phyloP scores from a whole-genome alignment of 2,797 vertebrate species.

The Thunnus albacares region DNA sequence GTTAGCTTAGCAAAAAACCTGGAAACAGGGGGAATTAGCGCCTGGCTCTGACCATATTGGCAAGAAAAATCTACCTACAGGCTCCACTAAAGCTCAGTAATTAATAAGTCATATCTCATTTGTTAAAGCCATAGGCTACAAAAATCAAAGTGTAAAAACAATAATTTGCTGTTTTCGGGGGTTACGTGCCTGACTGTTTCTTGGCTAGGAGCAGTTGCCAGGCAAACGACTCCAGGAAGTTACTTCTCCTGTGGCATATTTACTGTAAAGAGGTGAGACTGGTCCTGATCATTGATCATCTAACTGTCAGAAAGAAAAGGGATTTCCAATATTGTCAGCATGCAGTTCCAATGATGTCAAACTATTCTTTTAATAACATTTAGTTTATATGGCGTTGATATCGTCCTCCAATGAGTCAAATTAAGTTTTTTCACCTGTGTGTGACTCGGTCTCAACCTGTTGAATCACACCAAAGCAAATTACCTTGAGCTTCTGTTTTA shows the following conservation, averaged over 20 bases:
- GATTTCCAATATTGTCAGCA: slow-evolving; percentile 10
- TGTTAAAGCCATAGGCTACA: not conserved
- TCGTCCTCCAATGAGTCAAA: slow-evolving; percentile 38
- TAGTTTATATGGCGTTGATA: slow-evolving; percentile 11
- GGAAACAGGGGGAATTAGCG: not conserved
- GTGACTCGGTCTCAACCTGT: slow-evolving; percentile 46
- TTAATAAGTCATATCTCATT: not conserved
- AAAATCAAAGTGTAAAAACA: not conserved
- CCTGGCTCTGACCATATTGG: not conserved
- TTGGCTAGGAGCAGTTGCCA: not conserved
- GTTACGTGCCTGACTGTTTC: no score
- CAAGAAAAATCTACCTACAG: not conserved
- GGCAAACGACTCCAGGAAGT: slow-evolving; percentile 6
- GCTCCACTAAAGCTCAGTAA: not conserved
- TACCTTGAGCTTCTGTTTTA: slow-evolving; percentile 69
- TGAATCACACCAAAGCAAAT: slow-evolving; percentile 64
- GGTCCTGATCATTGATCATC: not conserved
- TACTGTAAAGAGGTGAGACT: not conserved
- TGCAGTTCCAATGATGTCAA: slow-evolving; percentile 9
- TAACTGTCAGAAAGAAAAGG: not conserved
- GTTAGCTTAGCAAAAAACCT: not conserved
- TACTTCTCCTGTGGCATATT: not conserved
- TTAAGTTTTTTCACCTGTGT: slow-evolving; percentile 57
- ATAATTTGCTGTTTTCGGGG: not conserved
- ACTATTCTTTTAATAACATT: slow-evolving; percentile 25